phyloP scores from a whole-genome alignment of 2,888 invertebrate genomes.

The Phasia obesa region DNA sequence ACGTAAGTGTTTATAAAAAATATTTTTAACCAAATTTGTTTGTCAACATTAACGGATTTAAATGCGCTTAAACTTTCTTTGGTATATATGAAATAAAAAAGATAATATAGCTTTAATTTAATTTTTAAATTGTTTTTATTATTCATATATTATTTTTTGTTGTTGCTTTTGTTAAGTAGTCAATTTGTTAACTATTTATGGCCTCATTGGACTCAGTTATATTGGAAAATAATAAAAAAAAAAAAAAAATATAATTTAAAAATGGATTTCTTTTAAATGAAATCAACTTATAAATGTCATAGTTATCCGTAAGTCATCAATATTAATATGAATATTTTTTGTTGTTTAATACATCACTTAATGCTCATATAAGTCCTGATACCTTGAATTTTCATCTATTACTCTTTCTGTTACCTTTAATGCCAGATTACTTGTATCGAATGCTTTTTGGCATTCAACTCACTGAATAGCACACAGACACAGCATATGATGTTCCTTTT shows the following conservation, averaged over 20 bases:
- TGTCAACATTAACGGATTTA: too few species aligned
- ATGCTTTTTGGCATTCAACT: constrained; percentile 37
- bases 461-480: constrained; percentile 6
- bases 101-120: too few species aligned
- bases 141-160: too few species aligned
- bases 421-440: constrained; percentile 15
- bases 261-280: background rate
- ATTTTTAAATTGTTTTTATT: background rate
- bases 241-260: too few species aligned
- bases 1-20: too few species aligned
- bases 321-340: constrained; percentile 44
- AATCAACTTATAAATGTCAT: constrained; percentile 2
- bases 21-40: too few species aligned
- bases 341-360: constrained; percentile 40
- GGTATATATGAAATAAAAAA: too few species aligned
- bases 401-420: constrained; percentile 14
- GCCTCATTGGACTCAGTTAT: too few species aligned
- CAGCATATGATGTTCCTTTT: constrained; percentile 38
- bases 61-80: too few species aligned
- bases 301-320: constrained; percentile 37
- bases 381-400: constrained; percentile 50
- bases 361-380: constrained; percentile 30
- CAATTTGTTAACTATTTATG: too few species aligned
- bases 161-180: too few species aligned
- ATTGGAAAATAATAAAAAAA: too few species aligned